Evolutionary conservation across 2,113 vertebrate genomes (phyloP), one percentile per base, ranked within the genome.

Genomic region (Ovibos moschatus): DNA sequence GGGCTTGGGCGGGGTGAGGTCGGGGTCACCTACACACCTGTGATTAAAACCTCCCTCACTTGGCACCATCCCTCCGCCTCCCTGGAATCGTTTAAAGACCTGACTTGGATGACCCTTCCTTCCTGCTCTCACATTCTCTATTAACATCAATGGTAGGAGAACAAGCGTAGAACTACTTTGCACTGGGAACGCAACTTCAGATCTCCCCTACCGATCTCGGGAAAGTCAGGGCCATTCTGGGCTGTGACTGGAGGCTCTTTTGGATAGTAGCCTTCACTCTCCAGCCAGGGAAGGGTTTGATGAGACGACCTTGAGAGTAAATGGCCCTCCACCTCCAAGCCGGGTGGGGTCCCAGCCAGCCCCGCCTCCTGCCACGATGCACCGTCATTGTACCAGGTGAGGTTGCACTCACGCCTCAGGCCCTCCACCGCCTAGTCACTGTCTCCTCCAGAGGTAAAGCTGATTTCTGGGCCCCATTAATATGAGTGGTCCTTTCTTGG

Each of bases 11-110:
- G 97, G 99, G 99, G 99, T 99, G 99, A 99, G 98, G 98, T 86
- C 89, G 97, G 98, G 99, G 99, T 99, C 99, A 99, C 98, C 98
- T 94, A 97, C 98, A 97, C 98, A 98, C 99, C 99, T 99, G 98
- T 98, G 99, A 99, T 99, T 99, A 99, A 99, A 98, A 98, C 9
- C 36, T 62, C 60, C 86, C 43, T 82, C 89, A 0, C 30, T 27
- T 55, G 50, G 85, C 97, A 92, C 86, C 78, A 55, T 36, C 7
- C 47, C 45, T 33, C 47, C 67, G 43, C n/a, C 81, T 19, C 71
- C 53, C 71, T 14, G 87, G 88, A 92, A 93, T 95, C 87, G 58
- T 92, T 79, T 82, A 87, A 47, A 97, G 96, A 81, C 89, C 45
- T 91, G 96, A 58, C 81, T 53, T 11, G 91, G 92, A 62, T 43